A percentile compares a stretch with the other conserved stretches of the same genome.
phyloP scores from a whole-genome alignment of 2,888 invertebrate species.

The Pyrrhosoma nymphula region DNA sequence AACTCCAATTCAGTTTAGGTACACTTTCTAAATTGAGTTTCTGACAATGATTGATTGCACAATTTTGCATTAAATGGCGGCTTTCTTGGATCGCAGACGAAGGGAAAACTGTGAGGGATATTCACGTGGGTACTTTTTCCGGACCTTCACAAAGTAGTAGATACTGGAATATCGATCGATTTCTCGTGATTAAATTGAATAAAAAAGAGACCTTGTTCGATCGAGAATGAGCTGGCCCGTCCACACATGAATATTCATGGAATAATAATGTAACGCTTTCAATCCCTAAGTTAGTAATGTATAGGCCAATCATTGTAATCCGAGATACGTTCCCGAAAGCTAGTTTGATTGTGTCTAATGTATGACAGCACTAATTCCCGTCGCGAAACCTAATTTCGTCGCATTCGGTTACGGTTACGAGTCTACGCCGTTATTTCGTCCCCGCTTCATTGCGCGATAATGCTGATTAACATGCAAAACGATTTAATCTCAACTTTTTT shows the following conservation, averaged over 20 bases:
- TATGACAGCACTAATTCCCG: conserved; percentile 49
- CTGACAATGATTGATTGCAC: conserved; percentile 55
- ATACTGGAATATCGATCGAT: not conserved
- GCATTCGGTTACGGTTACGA: conserved; percentile 14
- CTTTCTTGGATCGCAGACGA: not conserved
- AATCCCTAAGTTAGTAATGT: conserved; percentile 20
- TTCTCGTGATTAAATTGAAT: not conserved
- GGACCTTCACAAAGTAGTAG: not conserved
- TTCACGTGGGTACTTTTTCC: not conserved
- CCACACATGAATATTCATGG: conserved; percentile 20
- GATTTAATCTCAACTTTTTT: not conserved
- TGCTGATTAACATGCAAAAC: conserved; percentile 43
- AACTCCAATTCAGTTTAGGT: conserved; percentile 39
- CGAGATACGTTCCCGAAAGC: conserved; percentile 18
- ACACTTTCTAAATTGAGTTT: conserved; percentile 41
- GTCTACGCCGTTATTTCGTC: not conserved
- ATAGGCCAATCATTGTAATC: conserved; percentile 45
- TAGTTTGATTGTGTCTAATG: conserved; percentile 54
- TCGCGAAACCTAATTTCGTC: conserved; percentile 47
- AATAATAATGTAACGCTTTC: too few species aligned
- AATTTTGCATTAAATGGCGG: conserved; percentile 3
- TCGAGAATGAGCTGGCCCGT: not conserved
- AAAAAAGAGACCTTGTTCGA: not conserved
- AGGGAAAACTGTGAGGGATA: not conserved
- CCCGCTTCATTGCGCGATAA: conserved; percentile 23